Evolutionary conservation across 2,113 vertebrate genomes (phyloP), one percentile per base, ranked within the genome.

Genomic region (Grus americana): DNA sequence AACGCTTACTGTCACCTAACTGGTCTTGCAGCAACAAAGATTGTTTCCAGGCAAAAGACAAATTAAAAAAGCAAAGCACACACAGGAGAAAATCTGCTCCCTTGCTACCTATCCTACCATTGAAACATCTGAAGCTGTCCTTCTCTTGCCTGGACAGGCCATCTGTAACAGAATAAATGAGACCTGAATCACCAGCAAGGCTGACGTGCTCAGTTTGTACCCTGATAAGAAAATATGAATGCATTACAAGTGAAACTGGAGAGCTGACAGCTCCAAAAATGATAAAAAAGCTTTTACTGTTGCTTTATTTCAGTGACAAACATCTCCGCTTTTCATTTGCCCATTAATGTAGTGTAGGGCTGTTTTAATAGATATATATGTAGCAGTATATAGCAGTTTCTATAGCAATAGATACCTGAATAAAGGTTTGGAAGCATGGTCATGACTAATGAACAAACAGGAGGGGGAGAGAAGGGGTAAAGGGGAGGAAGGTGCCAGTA

Each of bases 161-260:
- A 66, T 65, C 81, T 95, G 85, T 78, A 92, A 58, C 67, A 88
- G 58, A 79, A 75, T 12, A 83, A 40, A 63, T 44, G 61, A 52
- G 61, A 85, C 34, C 11, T 63, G 61, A 81, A 85, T 58, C 42
- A 79, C 27, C 70, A 82, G 50, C 65, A 79, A 90, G 32, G 62
- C 42, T 71, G 59, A 78, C 1, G 2, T 49, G 19, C 65, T 94
- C 30, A 24, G 9, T 81, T 24, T 19, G 21, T 61, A 63, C 22
- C 13, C 52, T 46, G 73, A 16, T 17, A 82, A 79, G 34, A 54
- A 85, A 81, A 62, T 73, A 18, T 9, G 15, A 92, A 81, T 26
- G 18, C 23, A 52, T 61, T 68, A 38, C 26, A 57, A 70, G 20
- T 10, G 17, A 71, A 85, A 71, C 20, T 34, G 12, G 8, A 58